A percentile compares a stretch with the other conserved stretches of the same genome.
Conservation (phyloP, 2,797 vertebrate genomes). For the Pangasius sanitwongsei region DNA sequence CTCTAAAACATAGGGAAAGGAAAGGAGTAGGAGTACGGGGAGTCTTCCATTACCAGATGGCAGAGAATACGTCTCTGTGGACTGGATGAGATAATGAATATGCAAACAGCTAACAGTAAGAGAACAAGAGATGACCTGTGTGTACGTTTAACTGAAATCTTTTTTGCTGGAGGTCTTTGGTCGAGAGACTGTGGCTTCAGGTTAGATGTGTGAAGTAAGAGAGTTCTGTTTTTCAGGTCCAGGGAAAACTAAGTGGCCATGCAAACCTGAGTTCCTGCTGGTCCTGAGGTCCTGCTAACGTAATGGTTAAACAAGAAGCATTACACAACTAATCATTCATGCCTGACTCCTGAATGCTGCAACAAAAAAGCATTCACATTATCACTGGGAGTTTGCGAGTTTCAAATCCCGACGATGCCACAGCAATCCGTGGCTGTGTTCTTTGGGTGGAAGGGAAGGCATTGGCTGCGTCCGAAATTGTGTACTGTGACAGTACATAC, state of each 20-base stretch:
- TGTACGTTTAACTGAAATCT: background rate
- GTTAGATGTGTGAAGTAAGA: slow-evolving; percentile 3
- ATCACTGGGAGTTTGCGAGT: background rate
- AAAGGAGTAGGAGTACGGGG: background rate
- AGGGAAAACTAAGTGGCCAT: slow-evolving; percentile 1
- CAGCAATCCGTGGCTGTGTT: background rate
- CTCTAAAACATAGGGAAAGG: background rate
- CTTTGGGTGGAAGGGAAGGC: background rate
- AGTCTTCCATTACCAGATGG: background rate
- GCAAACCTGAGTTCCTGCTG: slow-evolving; percentile 3
- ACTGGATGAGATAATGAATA: background rate
- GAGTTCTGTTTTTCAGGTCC: slow-evolving; percentile 24
- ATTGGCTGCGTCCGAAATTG: too few relatives aligned
- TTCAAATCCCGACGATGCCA: background rate
- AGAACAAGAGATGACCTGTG: background rate
- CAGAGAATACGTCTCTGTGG: background rate
- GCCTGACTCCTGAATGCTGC: background rate
- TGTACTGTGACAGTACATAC: too few relatives aligned
- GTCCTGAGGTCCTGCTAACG: background rate
- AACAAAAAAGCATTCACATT: background rate
- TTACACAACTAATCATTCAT: background rate
- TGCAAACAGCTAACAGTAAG: background rate
- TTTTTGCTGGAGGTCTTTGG: background rate
- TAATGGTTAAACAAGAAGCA: background rate
- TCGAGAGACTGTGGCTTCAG: background rate